These are phyloP conservation scores for Macrotis lagotis DNA, from an alignment of 2,113 vertebrate genomes.

Conservation along the genomic window DNA sequence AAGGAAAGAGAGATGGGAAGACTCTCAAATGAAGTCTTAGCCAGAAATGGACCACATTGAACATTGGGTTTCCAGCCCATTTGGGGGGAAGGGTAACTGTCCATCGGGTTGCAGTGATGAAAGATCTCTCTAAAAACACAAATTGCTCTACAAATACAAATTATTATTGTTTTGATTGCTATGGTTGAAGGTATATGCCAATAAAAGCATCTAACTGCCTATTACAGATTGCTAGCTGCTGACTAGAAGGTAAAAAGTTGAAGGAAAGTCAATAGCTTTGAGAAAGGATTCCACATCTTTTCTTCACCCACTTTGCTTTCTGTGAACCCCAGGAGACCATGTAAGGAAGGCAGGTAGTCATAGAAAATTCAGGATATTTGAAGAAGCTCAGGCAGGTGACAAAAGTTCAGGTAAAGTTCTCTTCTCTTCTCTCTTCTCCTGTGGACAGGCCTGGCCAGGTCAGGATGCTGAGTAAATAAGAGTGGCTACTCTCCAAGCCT, in stretches of 20 bases:
- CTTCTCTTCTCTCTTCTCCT: not conserved
- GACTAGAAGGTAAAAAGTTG: not conserved
- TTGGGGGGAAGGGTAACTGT: not conserved
- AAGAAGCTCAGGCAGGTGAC: not conserved
- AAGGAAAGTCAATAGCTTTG: not conserved
- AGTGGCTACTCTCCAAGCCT: slow-evolving; percentile 69
- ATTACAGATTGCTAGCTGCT: not conserved
- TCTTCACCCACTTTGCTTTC: not conserved
- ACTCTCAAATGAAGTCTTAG: not conserved
- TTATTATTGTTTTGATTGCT: not conserved
- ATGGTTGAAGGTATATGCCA: not conserved
- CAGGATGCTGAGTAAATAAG: slow-evolving; percentile 72
- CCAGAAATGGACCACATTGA: not conserved
- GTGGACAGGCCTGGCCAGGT: slow-evolving; percentile 12
- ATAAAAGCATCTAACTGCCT: not conserved
- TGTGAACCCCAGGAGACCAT: not conserved
- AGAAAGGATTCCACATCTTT: not conserved
- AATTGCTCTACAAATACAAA: not conserved
- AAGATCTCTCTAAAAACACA: not conserved
- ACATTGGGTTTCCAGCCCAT: not conserved
- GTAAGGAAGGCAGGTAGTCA: not conserved
- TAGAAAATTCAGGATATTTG: not conserved
- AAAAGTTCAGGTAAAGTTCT: not conserved
- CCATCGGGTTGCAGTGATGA: not conserved
- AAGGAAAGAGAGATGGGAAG: not conserved